Percentiles rank a stretch among this genome's conserved stretches.
Evolutionary conservation across 2,797 vertebrate species (phyloP).

Genomic region (Stomatorhinus walkeri): DNA sequence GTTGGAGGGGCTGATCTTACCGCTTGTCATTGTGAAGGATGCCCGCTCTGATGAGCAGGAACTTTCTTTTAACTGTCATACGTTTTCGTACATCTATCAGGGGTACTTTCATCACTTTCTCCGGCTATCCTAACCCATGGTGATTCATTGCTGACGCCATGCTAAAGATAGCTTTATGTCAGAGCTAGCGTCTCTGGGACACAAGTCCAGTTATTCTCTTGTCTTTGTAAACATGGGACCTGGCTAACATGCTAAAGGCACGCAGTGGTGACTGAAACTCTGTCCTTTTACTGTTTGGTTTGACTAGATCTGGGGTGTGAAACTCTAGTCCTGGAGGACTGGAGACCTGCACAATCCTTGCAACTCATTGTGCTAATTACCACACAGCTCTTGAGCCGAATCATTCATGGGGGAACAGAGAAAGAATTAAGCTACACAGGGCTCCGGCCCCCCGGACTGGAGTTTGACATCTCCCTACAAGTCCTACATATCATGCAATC

Average conservation of each 20-base stretch:
- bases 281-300: not conserved
- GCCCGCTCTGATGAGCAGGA: not conserved
- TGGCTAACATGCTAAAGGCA: not conserved
- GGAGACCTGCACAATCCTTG: not conserved
- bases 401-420: not conserved
- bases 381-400: not conserved
- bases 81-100: not conserved
- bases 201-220: not conserved
- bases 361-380: not conserved
- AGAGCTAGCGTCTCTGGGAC: not conserved
- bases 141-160: not conserved
- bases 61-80: slow-evolving; percentile 1
- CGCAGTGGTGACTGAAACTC: not conserved
- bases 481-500: not conserved
- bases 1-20: not conserved
- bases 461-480: not conserved
- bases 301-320: not conserved
- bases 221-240: not conserved
- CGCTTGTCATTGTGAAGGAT: not conserved
- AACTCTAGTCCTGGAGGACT: not conserved
- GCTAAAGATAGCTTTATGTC: not conserved
- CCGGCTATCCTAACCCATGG: not conserved
- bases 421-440: not conserved
- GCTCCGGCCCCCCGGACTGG: no score
- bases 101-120: not conserved